These are phyloP conservation scores for Augiades crinisus DNA, from an alignment of 2,888 invertebrate species.

Conservation along the genomic window DNA sequence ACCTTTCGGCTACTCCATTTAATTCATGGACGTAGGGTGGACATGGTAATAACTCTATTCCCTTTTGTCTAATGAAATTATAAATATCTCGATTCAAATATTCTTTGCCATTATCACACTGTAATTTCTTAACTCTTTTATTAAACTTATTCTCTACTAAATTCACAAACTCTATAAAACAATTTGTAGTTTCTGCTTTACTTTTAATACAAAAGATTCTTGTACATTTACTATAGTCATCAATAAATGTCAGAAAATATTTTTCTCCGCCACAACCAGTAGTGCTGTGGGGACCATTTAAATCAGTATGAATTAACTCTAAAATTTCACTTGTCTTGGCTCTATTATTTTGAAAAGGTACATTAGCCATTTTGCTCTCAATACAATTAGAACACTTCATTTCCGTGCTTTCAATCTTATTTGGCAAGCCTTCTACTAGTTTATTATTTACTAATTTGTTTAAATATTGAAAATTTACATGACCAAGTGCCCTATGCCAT, in stretches of 20 bases:
- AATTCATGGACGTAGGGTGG: slow-evolving; percentile 40
- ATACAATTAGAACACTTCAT: slow-evolving; percentile 38
- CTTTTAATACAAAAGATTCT: too few species aligned
- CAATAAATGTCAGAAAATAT: slow-evolving; percentile 39
- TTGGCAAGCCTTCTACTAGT: slow-evolving; percentile 35
- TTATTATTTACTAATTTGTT: slow-evolving; percentile 32
- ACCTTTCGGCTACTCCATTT: slow-evolving; percentile 39
- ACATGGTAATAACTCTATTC: slow-evolving; percentile 36
- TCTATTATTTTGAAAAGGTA: slow-evolving; percentile 39
- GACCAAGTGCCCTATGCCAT: slow-evolving; percentile 34
- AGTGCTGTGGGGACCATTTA: slow-evolving; percentile 37
- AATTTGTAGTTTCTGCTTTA: too few species aligned
- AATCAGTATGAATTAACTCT: slow-evolving; percentile 36
- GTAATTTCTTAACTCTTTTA: slow-evolving; percentile 33
- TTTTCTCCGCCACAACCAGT: slow-evolving; percentile 37
- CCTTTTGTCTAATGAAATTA: slow-evolving; percentile 35
- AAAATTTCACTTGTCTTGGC: slow-evolving; percentile 28
- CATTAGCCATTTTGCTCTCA: slow-evolving; percentile 35
- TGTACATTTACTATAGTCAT: slow-evolving; percentile 39
- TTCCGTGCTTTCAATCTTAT: slow-evolving; percentile 32
- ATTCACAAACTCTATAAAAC: too few species aligned
- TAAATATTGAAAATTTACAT: slow-evolving; percentile 37
- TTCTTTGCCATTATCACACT: slow-evolving; percentile 38
- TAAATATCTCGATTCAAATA: slow-evolving; percentile 35
- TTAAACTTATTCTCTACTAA: slow-evolving; percentile 29